phyloP scores from a whole-genome alignment of 2,888 invertebrate species.

The Allacma fusca region DNA sequence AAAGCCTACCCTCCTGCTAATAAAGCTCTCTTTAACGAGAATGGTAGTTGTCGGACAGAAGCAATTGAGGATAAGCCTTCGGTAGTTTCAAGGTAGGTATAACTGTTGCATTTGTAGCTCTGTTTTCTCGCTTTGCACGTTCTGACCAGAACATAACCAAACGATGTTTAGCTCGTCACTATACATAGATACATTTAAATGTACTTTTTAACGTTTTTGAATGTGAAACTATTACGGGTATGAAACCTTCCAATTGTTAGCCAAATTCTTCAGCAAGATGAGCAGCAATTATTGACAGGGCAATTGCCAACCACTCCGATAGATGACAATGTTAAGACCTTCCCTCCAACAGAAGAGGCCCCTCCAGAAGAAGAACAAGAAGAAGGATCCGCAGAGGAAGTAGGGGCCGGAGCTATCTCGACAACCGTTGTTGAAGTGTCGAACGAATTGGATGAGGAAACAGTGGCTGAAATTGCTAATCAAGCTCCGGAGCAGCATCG shows the following conservation, averaged over 20 bases:
- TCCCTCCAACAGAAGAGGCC: conserved; percentile 4
- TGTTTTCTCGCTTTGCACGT: too few species aligned
- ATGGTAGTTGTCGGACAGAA: not conserved
- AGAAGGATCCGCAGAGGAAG: conserved; percentile 21
- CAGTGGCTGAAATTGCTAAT: conserved; percentile 51
- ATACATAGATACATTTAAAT: too few species aligned
- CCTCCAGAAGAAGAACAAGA: conserved; percentile 41
- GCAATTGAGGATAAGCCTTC: not conserved
- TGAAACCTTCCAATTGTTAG: too few species aligned
- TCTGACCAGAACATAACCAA: too few species aligned
- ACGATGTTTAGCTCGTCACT: too few species aligned
- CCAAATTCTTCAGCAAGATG: conserved; percentile 55
- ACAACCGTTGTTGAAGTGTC: conserved; percentile 1
- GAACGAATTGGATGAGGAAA: conserved; percentile 47
- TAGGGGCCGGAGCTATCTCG: not conserved
- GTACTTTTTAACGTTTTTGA: too few species aligned
- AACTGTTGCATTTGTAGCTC: too few species aligned
- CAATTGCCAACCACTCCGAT: not conserved
- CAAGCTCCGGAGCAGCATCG: conserved; percentile 57
- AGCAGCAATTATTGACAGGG: conserved; percentile 40
- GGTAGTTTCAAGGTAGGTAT: not conserved
- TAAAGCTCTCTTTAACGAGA: not conserved
- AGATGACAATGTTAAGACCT: not conserved
- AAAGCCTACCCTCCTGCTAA: not conserved
- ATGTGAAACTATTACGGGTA: too few species aligned